Conservation (phyloP, 53 echinoderm and acorn worm species). For the Holothuria leucospilota region DNA sequence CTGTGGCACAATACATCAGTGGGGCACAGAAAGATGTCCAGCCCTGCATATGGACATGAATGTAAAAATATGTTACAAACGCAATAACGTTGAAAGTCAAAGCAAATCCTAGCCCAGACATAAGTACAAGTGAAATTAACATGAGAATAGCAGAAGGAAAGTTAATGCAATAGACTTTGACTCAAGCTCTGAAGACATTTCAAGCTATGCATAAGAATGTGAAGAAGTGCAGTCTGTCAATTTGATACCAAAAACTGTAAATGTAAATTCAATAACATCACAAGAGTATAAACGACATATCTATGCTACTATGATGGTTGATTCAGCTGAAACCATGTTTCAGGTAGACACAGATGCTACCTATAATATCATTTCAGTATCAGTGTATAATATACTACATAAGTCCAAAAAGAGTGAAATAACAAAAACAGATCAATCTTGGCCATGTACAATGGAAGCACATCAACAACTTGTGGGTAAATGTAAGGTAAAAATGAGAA, state of each 20-base stretch:
- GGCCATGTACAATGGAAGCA: slow-evolving; percentile 61
- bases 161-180: not conserved
- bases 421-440: slow-evolving; percentile 34
- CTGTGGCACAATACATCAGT: slow-evolving; percentile 59
- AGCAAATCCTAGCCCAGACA: slow-evolving; percentile 1
- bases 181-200: not conserved
- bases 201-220: slow-evolving; percentile 20
- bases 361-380: slow-evolving; percentile 55
- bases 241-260: not conserved
- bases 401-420: slow-evolving; percentile 1
- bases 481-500: slow-evolving; percentile 27
- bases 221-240: not conserved
- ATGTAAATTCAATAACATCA: not conserved
- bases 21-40: slow-evolving; percentile 58
- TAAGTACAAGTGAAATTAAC: not conserved
- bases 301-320: slow-evolving; percentile 39
- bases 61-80: no score
- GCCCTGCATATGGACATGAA: slow-evolving; percentile 52
- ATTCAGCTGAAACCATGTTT: slow-evolving; percentile 33
- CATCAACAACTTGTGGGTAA: slow-evolving; percentile 54
- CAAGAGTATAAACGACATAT: not conserved
- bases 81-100: slow-evolving; percentile 30
- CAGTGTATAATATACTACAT: not conserved
- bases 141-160: not conserved
- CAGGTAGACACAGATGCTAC: slow-evolving; percentile 43